phyloP scores from a whole-genome alignment of 2,888 invertebrate species.

The Drosophila monieri region DNA sequence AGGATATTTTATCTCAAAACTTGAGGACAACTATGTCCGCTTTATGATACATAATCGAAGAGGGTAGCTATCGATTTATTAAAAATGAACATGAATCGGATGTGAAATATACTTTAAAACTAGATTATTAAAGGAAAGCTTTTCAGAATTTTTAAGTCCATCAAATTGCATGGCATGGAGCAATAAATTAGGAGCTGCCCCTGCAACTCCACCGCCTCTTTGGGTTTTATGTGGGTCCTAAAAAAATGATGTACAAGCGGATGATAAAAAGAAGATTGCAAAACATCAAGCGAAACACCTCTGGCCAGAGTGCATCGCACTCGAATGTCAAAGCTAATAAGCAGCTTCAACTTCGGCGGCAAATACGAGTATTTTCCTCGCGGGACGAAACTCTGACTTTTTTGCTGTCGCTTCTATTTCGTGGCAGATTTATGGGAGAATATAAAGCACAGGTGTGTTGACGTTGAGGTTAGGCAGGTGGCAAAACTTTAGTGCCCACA shows the following conservation, averaged over 20 bases:
- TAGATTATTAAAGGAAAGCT: not conserved
- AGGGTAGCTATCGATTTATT: conserved; percentile 1
- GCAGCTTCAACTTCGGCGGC: conserved; percentile 36
- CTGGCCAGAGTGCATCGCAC: conserved; percentile 33
- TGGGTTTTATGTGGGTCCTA: conserved; percentile 18
- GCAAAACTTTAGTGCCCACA: conserved; percentile 52
- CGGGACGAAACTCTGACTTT: conserved; percentile 23
- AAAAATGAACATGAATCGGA: not conserved
- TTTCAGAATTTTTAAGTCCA: not conserved
- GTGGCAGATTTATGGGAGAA: conserved; percentile 68
- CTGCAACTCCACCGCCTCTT: conserved; percentile 1
- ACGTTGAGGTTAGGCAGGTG: conserved; percentile 61
- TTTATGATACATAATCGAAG: conserved; percentile 6
- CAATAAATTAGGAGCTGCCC: conserved; percentile 28
- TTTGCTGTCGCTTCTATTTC: conserved; percentile 47
- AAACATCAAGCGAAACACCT: conserved; percentile 40
- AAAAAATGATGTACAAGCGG: conserved; percentile 34
- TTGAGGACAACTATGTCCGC: conserved; percentile 31
- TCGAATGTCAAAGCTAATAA: conserved; percentile 65
- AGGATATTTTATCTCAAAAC: conserved; percentile 31
- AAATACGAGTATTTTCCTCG: conserved; percentile 9
- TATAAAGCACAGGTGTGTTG: conserved; percentile 53
- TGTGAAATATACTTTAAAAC: not conserved
- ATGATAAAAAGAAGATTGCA: conserved; percentile 35
- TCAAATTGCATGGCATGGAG: conserved; percentile 14